Percentiles rank a stretch among this genome's conserved stretches.
phyloP scores from a whole-genome alignment of 1,140 invertebrate species.

The Danaus melanippus region DNA sequence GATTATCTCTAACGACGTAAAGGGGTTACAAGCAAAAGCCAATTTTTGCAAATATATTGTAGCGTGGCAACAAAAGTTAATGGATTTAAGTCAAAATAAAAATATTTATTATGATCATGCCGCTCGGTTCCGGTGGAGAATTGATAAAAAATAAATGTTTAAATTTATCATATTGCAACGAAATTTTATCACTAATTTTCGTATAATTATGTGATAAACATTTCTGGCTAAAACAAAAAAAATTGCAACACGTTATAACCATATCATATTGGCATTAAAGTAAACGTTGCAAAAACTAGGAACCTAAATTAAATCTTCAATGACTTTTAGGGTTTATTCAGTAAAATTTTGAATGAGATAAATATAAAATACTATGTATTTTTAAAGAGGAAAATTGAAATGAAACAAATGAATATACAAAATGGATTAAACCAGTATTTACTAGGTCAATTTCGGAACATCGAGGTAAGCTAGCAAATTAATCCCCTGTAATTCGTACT shows the following conservation, averaged over 20 bases:
- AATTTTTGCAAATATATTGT: no score
- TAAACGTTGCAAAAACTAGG: not conserved
- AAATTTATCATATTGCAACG: not conserved
- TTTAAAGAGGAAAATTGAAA: constrained; percentile 1
- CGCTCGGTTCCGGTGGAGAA: no score
- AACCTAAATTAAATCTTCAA: not conserved
- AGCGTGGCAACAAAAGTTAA: no score
- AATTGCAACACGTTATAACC: not conserved
- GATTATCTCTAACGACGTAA: no score
- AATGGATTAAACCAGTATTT: constrained; percentile 2
- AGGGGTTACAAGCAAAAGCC: no score
- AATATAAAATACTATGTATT: no score
- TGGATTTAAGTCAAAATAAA: no score
- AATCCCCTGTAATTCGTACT: no score
- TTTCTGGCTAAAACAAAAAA: not conserved
- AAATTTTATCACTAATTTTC: not conserved
- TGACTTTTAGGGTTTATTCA: not conserved
- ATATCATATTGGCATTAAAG: no score
- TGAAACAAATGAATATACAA: not conserved
- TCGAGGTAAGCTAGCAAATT: no score
- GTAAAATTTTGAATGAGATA: not conserved
- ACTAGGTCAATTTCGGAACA: no score
- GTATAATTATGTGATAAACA: not conserved
- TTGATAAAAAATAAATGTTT: not conserved
- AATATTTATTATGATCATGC: no score